Conservation (phyloP, 2,888 invertebrate genomes). For the Mesorhabditis sp. region DNA sequence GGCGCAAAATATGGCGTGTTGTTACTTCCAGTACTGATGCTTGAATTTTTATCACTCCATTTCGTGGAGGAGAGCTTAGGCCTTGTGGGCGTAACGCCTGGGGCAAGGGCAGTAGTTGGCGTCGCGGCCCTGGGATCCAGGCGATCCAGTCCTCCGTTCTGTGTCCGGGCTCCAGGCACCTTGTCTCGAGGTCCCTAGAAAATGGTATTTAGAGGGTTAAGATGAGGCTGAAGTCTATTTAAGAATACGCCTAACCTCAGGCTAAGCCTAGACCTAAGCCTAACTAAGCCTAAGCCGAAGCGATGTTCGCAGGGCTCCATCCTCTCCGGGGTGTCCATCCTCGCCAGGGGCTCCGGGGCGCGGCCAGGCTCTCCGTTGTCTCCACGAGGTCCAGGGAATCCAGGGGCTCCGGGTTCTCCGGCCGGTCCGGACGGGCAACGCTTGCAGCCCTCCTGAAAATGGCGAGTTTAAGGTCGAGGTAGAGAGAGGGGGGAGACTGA, state of each 20-base stretch:
- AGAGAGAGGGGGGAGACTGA: too few species aligned
- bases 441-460: background rate
- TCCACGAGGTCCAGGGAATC: background rate
- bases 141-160: background rate
- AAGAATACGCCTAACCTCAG: too few species aligned
- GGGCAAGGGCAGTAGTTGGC: constrained; percentile 6
- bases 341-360: background rate
- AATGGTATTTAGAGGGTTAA: background rate
- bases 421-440: background rate
- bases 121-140: background rate
- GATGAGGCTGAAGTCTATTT: too few species aligned
- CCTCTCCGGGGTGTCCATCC: background rate
- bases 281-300: too few species aligned
- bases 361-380: too few species aligned
- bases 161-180: constrained; percentile 2
- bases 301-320: too few species aligned
- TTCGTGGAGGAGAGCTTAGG: background rate
- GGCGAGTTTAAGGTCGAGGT: too few species aligned
- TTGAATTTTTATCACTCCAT: too few species aligned
- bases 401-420: background rate
- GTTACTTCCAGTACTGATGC: too few species aligned
- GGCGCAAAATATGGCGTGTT: too few species aligned
- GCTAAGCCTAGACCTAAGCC: too few species aligned
- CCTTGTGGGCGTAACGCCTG: background rate
- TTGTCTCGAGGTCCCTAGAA: background rate